These are phyloP conservation scores for Scaeva pyrastri DNA, from an alignment of 2,888 invertebrate genomes.

Conservation along the genomic window DNA sequence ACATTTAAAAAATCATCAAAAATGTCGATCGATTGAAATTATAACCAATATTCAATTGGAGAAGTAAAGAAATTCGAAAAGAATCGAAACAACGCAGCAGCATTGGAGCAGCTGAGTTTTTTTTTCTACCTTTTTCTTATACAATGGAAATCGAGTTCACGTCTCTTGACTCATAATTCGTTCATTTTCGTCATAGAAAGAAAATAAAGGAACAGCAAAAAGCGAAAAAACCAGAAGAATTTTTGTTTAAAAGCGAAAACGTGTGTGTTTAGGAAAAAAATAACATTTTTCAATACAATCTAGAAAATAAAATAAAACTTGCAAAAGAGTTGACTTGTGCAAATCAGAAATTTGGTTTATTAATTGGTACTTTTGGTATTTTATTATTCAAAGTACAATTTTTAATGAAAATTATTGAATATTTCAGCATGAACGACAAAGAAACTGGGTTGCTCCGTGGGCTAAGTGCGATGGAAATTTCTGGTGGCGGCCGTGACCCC, in stretches of 20 bases:
- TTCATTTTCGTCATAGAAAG: constrained; percentile 6
- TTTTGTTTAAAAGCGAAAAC: constrained; percentile 33
- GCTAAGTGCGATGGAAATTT: constrained; percentile 57
- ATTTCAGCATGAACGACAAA: constrained; percentile 43
- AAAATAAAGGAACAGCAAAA: neutral
- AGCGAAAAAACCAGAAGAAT: neutral
- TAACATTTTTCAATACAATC: neutral
- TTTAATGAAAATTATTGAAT: constrained; percentile 23
- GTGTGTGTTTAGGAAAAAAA: constrained; percentile 13
- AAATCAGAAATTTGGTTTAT: neutral
- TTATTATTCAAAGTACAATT: constrained; percentile 12
- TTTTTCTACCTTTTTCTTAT: constrained; percentile 1
- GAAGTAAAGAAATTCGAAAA: constrained; percentile 5
- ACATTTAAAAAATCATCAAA: neutral
- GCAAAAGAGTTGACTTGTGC: neutral
- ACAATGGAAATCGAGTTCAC: constrained; percentile 73
- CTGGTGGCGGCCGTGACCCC: constrained; percentile 66
- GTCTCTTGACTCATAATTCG: constrained; percentile 54
- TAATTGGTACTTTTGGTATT: constrained; percentile 20
- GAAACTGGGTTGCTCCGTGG: constrained; percentile 16
- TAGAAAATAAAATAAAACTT: neutral
- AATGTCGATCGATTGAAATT: constrained; percentile 4
- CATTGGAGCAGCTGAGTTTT: constrained; percentile 51
- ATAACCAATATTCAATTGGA: neutral
- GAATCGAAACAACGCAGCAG: constrained; percentile 62